Evolutionary conservation across 1,140 invertebrate genomes (phyloP).

Genomic region (Penaeus japonicus): DNA sequence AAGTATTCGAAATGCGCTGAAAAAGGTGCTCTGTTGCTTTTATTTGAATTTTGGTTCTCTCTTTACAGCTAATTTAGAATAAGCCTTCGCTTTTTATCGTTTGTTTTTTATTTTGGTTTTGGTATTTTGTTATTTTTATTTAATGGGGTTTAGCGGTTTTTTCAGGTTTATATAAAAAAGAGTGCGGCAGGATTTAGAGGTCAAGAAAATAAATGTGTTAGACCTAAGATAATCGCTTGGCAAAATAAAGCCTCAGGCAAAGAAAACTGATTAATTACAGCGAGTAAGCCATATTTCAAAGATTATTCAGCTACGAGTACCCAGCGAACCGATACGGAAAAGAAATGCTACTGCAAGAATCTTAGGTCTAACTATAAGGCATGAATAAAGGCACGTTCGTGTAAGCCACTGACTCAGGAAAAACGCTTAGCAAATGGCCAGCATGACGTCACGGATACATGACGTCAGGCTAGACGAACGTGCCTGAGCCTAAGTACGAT

Average conservation of each 20-base stretch:
- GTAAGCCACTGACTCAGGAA: not conserved
- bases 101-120: too few species aligned
- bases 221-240: conserved; percentile 30
- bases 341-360: conserved; percentile 8
- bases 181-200: not conserved
- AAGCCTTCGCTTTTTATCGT: too few species aligned
- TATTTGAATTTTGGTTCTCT: too few species aligned
- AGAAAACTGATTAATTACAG: not conserved
- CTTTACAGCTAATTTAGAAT: too few species aligned
- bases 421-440: not conserved
- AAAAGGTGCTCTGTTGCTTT: too few species aligned
- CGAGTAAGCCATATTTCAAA: not conserved
- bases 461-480: not conserved
- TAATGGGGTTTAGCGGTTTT: not conserved
- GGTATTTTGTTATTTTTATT: not conserved
- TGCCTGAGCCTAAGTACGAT: too few species aligned
- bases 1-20: too few species aligned
- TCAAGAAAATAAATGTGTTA: conserved; percentile 13
- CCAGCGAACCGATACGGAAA: not conserved
- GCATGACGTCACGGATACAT: not conserved
- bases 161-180: not conserved
- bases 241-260: not conserved
- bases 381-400: not conserved
- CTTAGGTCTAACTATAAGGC: conserved; percentile 6
- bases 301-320: not conserved